These are phyloP conservation scores for Papilio machaon DNA, from an alignment of 1,140 invertebrate species.

Conservation along the genomic window DNA sequence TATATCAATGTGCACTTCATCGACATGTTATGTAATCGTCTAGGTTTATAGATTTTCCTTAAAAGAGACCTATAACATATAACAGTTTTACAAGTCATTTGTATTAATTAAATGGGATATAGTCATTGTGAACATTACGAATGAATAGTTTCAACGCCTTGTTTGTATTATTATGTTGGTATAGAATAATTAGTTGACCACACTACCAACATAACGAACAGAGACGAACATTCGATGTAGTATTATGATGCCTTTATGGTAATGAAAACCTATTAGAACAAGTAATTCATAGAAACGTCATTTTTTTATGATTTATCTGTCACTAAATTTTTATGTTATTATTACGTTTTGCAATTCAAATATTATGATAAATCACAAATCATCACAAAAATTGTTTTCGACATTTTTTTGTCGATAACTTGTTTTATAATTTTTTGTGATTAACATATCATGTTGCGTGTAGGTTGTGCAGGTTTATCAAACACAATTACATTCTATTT, in stretches of 20 bases:
- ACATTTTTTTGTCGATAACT: background rate
- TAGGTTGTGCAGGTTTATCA: background rate
- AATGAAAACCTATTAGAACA: conserved; percentile 20
- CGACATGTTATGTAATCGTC: too few species aligned
- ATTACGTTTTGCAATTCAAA: conserved; percentile 31
- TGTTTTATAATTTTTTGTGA: background rate
- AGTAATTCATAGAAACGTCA: conserved; percentile 31
- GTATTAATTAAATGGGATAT: background rate
- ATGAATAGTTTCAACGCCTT: background rate
- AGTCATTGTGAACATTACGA: background rate
- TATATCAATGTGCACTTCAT: too few species aligned
- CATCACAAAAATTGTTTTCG: background rate
- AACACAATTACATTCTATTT: background rate
- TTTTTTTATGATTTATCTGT: conserved; percentile 28
- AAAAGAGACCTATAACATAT: background rate
- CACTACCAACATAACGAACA: background rate
- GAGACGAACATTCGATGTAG: background rate
- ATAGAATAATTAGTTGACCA: background rate
- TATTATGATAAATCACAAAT: conserved; percentile 36
- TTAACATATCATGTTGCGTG: background rate
- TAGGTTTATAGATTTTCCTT: too few species aligned
- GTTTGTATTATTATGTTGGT: background rate
- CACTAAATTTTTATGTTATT: conserved; percentile 31
- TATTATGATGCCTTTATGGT: conserved; percentile 15
- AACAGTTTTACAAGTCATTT: background rate